Percentiles rank a stretch among this genome's conserved stretches.
Conservation (phyloP, 2,797 vertebrate species). For the Micrastur ruficollis region DNA sequence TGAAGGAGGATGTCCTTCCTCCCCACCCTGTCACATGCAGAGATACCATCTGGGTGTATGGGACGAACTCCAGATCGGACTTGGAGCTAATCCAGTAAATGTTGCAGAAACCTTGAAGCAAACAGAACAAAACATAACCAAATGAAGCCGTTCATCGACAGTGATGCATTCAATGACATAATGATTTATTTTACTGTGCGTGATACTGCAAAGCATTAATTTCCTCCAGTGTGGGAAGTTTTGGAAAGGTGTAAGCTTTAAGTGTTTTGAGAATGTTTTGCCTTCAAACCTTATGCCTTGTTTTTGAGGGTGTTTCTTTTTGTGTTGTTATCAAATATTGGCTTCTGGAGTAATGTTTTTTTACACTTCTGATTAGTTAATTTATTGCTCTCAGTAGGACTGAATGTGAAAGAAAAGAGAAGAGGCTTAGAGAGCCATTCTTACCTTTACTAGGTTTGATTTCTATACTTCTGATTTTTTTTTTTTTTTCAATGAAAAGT, state of each 20-base stretch:
- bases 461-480: neutral
- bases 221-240: neutral
- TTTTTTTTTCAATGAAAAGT: neutral
- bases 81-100: neutral
- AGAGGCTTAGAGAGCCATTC: neutral
- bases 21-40: neutral
- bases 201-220: neutral
- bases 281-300: neutral
- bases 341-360: neutral
- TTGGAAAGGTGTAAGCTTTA: neutral
- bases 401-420: neutral
- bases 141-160: neutral
- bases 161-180: accelerated
- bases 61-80: neutral
- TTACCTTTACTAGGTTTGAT: neutral
- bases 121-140: neutral
- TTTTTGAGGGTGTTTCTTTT: neutral
- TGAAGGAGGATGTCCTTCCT: neutral
- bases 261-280: neutral
- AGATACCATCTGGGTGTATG: neutral
- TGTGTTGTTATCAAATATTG: neutral
- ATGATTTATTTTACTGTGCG: neutral
- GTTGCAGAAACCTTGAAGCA: neutral
- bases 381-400: neutral
- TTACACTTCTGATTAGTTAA: neutral